Evolutionary conservation across 2,888 invertebrate species (phyloP), one percentile per base, ranked within the genome.

Genomic region (Campopleginae sp.): DNA sequence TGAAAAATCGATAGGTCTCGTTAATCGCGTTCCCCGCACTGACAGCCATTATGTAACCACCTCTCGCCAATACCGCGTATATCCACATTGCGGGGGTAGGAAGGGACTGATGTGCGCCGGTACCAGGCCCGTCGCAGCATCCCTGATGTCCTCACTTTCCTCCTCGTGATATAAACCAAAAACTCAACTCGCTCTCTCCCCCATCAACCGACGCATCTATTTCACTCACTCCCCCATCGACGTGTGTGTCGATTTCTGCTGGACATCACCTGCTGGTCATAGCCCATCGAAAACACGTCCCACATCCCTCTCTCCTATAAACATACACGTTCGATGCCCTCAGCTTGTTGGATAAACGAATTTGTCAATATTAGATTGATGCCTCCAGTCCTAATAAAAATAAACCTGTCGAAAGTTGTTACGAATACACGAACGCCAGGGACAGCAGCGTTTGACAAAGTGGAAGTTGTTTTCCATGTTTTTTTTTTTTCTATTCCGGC

Each of bases 1-100:
- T 90, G 90, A 89, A 90, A 90, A 90, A 89, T 86, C 88, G 88
- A 90, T 90, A 89, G 88, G 86, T 84, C 77, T 88, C 87, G 87
- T 88, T 89, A 89, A 89, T 90, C 89, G 89, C 87, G 82, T 86
- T 84, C 81, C 84, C 85, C 76, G 80, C 84, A 87, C 82, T 84
- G 84, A 85, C 83, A 82, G 80, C 83, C 86, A 89, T 90, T 90
- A 87, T 88, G 86, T 86, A 90, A 90, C 88, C 82, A 88, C 80
- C 84, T 75, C 79, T 84, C 71, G 51, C 75, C 44, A 74, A 65
- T 66, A 75, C 31, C 17, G 58, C 76, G 27, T 70, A 75, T 17
- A 71, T 17, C 27, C 23, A 74, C 72, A 74, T 33, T 44, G 44
- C 14, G 31, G 54, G 19, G 14, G 38, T 23, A 44, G 42, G 23